Conservation (phyloP, 2,797 vertebrate genomes). For the Tokudaia muenninki region DNA sequence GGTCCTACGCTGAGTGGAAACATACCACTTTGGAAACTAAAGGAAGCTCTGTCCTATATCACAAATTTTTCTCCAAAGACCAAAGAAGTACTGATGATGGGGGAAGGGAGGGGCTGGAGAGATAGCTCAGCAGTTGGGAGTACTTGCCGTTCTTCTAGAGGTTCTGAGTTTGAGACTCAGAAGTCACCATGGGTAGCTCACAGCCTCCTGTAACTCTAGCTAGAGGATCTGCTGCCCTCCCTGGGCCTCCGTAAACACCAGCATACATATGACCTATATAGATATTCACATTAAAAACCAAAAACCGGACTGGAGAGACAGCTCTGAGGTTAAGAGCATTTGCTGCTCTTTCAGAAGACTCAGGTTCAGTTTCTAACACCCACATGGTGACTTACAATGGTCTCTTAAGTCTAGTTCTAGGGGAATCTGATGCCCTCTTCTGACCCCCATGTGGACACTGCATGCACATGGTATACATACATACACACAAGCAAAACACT, state of each 20-base stretch:
- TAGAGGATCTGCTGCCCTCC: background rate
- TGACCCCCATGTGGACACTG: background rate
- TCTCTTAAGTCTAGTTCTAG: background rate
- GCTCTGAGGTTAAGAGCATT: background rate
- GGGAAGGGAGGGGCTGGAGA: background rate
- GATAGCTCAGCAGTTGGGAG: background rate
- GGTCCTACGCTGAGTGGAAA: background rate
- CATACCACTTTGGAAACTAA: background rate
- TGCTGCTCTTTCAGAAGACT: background rate
- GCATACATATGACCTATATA: background rate
- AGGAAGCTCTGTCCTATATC: background rate
- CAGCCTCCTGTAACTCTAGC: background rate
- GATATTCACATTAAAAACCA: background rate
- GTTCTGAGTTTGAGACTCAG: background rate
- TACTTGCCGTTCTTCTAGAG: background rate
- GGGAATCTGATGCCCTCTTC: background rate
- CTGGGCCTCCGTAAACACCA: background rate
- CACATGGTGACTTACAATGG: background rate
- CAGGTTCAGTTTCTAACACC: too few relatives aligned
- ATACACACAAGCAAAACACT: background rate
- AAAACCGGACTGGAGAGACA: background rate
- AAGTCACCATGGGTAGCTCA: background rate
- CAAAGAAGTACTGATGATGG: background rate
- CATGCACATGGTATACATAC: too few relatives aligned
- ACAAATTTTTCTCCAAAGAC: background rate